Conservation (phyloP, 2,888 invertebrate species). For the Leptinotarsa tumamoca region DNA sequence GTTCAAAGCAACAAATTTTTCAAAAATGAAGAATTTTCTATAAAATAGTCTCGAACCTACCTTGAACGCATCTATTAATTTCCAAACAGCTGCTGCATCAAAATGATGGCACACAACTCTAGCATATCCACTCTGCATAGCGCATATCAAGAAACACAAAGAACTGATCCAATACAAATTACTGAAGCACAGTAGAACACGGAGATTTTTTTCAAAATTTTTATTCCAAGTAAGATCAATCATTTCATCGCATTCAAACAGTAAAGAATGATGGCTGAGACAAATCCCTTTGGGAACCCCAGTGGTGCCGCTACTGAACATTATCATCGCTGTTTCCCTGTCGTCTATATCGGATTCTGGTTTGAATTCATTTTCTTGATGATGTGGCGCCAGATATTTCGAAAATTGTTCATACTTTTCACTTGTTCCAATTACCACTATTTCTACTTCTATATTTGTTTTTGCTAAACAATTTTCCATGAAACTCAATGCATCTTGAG, state of each 20-base stretch:
- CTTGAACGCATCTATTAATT: constrained; percentile 42
- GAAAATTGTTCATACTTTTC: constrained; percentile 42
- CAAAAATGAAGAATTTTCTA: background rate
- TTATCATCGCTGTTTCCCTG: constrained; percentile 52
- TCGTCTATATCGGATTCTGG: constrained; percentile 42
- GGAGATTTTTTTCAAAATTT: background rate
- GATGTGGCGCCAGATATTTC: constrained; percentile 41
- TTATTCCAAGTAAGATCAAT: background rate
- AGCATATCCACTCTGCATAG: constrained; percentile 24
- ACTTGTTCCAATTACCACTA: constrained; percentile 54
- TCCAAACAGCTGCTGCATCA: constrained; percentile 33
- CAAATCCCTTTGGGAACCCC: constrained; percentile 58
- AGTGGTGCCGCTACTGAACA: constrained; percentile 60
- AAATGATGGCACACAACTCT: constrained; percentile 33
- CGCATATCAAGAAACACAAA: background rate
- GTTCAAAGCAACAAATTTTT: background rate
- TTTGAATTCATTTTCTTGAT: constrained; percentile 49
- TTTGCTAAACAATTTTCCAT: constrained; percentile 43
- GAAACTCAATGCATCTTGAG: constrained; percentile 36
- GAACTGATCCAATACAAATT: constrained; percentile 38
- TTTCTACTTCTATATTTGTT: constrained; percentile 42
- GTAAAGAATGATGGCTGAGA: constrained; percentile 40
- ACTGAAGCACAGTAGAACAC: constrained; percentile 20
- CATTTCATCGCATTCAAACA: background rate
- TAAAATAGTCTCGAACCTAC: constrained; percentile 17